Evolutionary conservation across 2,113 vertebrate genomes (phyloP).

Genomic region (Progne subis): DNA sequence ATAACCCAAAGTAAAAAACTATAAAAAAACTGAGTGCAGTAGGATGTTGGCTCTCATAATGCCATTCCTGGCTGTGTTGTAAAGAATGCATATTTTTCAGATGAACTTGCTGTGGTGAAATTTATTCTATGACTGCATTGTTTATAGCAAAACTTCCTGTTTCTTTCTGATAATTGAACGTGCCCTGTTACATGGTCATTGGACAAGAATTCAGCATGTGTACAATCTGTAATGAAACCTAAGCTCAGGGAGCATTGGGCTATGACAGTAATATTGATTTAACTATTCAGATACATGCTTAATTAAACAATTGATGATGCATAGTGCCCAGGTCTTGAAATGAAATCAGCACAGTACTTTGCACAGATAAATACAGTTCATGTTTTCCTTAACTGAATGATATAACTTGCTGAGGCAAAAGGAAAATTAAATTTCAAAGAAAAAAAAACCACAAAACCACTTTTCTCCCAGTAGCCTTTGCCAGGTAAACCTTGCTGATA

Average conservation of each 20-base stretch:
- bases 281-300: constrained; percentile 4
- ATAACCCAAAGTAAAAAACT: not conserved
- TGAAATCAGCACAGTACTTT: not conserved
- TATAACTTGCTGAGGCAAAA: not conserved
- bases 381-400: not conserved
- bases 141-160: constrained; percentile 68
- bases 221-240: constrained; percentile 47
- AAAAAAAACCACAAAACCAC: not conserved
- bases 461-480: not conserved
- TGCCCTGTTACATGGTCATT: constrained; percentile 62
- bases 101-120: constrained; percentile 61
- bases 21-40: not conserved
- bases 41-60: constrained; percentile 50
- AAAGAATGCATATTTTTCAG: constrained; percentile 58
- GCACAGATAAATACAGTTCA: not conserved
- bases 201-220: constrained; percentile 51
- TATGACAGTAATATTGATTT: constrained; percentile 20
- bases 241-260: not conserved
- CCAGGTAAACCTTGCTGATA: not conserved
- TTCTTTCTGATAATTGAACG: constrained; percentile 64
- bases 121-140: constrained; percentile 63
- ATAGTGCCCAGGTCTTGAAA: not conserved
- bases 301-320: not conserved
- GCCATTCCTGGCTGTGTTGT: constrained; percentile 44
- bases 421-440: not conserved